Evolutionary conservation across 2,113 vertebrate species (phyloP), one percentile per base, ranked within the genome.

Genomic region (Myotis lucifugus): DNA sequence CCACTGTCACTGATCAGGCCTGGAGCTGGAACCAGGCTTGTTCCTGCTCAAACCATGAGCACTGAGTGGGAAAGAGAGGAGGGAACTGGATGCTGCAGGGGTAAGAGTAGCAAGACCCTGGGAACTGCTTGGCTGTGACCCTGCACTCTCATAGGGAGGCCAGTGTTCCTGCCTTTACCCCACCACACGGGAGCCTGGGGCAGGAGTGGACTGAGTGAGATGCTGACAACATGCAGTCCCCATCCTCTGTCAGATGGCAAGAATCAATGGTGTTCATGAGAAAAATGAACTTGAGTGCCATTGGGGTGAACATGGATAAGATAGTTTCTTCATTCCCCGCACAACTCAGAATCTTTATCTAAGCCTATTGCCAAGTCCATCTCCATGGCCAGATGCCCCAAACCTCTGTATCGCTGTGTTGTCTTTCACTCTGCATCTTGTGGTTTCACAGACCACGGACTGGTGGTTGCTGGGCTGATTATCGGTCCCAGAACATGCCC

Each of bases 161-260:
- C 8, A 12, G 50, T 48, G 0, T 66, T n/a, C 59, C 42, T 89
- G 52, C 64, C 32, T 48, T 69, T 12, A 3, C 32, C 23, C 25
- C 25, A 40, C 23, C 8, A 29, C 6, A 1, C 0, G 0, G 23
- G 21, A 76, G 42, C 18, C 52, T 1, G 0, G 15, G 42, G 25
- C 32, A 73, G 69, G 23, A 42, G 52, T 50, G 70, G 14, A 8
- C 81, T 69, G 46, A 27, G 85, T 9, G 37, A 66, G 54, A 13
- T 23, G 23, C 59, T 15, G 25, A 52, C 21, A 2, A n/a, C 12
- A 12, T 8, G 32, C 2, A 29, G 40, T n/a, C 46, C 5, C 25
- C 0, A 1, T 13, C 17, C 46, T 77, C 32, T 52, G 1, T 76
- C 52, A 64, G 70, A 12, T 11, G 8, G 9, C 3, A 3, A 6